These are phyloP conservation scores for Xestia sexstrigata DNA, from an alignment of 2,888 invertebrate species.

Conservation along the genomic window DNA sequence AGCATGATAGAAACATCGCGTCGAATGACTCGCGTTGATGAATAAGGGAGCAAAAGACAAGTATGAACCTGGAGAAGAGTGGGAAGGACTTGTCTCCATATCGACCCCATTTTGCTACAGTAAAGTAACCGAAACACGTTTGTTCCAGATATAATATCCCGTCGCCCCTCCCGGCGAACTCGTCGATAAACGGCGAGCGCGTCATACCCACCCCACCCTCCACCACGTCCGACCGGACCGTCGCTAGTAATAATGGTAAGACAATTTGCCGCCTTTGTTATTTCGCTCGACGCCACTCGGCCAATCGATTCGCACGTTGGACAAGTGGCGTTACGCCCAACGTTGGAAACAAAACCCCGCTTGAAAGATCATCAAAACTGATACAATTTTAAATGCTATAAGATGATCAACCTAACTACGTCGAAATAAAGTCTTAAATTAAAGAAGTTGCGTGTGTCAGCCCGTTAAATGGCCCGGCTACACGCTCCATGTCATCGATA, in stretches of 20 bases:
- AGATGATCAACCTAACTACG: neutral
- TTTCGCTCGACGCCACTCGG: neutral
- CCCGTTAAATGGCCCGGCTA: neutral
- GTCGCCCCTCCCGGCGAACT: conserved; percentile 92
- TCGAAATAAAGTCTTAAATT: neutral
- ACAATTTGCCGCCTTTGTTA: neutral
- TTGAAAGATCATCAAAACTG: neutral
- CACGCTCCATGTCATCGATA: neutral
- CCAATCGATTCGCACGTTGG: neutral
- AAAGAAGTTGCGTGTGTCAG: too few species aligned
- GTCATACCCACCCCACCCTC: conserved; percentile 94
- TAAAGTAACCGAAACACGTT: conserved; percentile 71
- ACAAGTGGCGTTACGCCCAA: neutral
- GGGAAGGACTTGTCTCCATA: neutral
- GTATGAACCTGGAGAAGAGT: neutral
- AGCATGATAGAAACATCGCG: neutral
- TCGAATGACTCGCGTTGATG: neutral
- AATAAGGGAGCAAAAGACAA: neutral
- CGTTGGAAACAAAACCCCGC: neutral
- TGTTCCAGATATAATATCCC: conserved; percentile 94
- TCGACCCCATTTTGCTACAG: neutral
- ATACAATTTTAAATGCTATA: neutral
- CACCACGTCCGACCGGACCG: conserved; percentile 93
- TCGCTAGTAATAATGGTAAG: conserved; percentile 91
- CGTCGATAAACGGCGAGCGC: conserved; percentile 92